Evolutionary conservation across 1,140 invertebrate species (phyloP).

Genomic region (Hylyphantes graminicola): DNA sequence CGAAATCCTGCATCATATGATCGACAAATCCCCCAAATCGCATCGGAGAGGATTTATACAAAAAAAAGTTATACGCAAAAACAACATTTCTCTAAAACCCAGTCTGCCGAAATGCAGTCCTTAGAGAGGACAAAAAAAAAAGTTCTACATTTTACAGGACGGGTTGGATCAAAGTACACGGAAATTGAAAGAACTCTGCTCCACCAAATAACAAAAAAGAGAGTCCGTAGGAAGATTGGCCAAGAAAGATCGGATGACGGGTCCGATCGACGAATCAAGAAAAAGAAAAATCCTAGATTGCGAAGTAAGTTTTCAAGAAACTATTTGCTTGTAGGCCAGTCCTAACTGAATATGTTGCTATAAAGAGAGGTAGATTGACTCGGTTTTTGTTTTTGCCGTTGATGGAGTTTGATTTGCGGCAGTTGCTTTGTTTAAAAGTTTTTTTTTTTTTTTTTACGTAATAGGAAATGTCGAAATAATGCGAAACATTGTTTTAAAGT

Average conservation of each 20-base stretch:
- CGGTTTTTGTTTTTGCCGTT: too few relatives aligned
- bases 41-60: neutral
- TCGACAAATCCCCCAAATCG: conserved; percentile 37
- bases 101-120: conserved; percentile 13
- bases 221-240: neutral
- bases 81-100: conserved; percentile 32
- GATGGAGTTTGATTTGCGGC: too few relatives aligned
- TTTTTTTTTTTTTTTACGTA: too few relatives aligned
- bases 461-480: too few relatives aligned
- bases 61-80: neutral
- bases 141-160: conserved; percentile 6
- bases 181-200: conserved; percentile 43
- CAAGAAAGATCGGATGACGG: conserved; percentile 34
- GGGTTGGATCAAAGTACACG: conserved; percentile 45
- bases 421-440: too few relatives aligned
- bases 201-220: conserved; percentile 14
- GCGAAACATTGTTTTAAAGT: too few relatives aligned
- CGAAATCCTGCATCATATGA: neutral
- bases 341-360: too few relatives aligned
- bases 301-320: too few relatives aligned
- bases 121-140: neutral
- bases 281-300: conserved; percentile 1
- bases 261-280: neutral
- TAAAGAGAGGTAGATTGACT: too few relatives aligned
- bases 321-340: too few relatives aligned